Conservation (phyloP, 2,797 vertebrate species). For the Moxostoma hubbsi region DNA sequence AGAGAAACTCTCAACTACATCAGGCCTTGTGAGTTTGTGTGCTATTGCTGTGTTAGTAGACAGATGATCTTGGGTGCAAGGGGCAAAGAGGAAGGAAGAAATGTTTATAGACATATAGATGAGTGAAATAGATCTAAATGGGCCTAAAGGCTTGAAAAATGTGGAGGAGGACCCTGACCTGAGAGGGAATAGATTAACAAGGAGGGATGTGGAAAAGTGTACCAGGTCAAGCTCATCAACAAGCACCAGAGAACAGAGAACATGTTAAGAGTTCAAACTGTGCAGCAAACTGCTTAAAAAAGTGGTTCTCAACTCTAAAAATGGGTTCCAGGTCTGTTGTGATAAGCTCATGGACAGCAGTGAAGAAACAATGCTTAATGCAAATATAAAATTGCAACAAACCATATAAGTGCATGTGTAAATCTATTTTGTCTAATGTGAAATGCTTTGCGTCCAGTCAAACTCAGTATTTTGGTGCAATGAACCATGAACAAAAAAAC, state of each 20-base stretch:
- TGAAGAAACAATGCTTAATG: no score
- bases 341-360: no score
- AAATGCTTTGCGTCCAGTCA: no score
- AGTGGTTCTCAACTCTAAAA: background rate
- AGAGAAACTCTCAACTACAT: slow-evolving; percentile 80
- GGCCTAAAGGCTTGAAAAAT: background rate
- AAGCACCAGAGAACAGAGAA: background rate
- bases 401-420: no score
- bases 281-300: background rate
- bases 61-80: slow-evolving; percentile 5
- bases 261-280: background rate
- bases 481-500: no score
- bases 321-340: background rate
- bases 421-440: no score
- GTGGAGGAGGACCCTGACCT: slow-evolving; percentile 6
- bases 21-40: slow-evolving; percentile 73
- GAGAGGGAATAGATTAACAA: background rate
- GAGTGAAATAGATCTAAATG: background rate
- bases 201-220: background rate
- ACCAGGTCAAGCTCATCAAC: background rate
- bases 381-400: no score
- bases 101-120: slow-evolving; percentile 8
- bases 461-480: no score
- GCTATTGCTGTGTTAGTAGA: slow-evolving; percentile 1
- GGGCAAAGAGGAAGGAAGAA: slow-evolving; percentile 13